phyloP scores from a whole-genome alignment of 2,113 vertebrate species.

The Eretmodus cyanostictus region DNA sequence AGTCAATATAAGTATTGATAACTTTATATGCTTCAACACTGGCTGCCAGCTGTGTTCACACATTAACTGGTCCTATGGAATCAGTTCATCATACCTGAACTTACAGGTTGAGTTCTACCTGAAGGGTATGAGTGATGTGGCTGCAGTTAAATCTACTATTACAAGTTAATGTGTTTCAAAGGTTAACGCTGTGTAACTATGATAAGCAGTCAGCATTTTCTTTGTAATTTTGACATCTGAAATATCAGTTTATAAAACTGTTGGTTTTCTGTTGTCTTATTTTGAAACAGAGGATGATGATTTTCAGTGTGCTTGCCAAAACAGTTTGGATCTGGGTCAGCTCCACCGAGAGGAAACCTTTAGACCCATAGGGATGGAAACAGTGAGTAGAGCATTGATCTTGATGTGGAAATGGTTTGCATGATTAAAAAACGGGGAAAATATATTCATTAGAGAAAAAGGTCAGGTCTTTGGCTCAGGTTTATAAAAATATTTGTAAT shows the following conservation, averaged over 20 bases:
- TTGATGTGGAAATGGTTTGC: background rate
- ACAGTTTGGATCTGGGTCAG: constrained; percentile 7
- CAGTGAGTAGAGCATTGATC: constrained; percentile 19
- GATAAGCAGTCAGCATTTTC: too few relatives aligned
- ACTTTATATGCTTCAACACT: background rate
- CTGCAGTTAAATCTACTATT: too few relatives aligned
- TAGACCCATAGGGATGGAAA: background rate
- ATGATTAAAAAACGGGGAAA: background rate
- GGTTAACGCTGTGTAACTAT: too few relatives aligned
- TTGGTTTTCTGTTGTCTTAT: background rate
- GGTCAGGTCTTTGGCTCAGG: background rate
- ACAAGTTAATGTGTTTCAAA: too few relatives aligned
- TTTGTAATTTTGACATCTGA: background rate
- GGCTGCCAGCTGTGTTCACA: constrained; percentile 49
- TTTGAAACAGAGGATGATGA: constrained; percentile 46
- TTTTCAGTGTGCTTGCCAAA: constrained; percentile 43
- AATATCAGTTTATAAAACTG: background rate
- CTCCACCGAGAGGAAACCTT: constrained; percentile 51
- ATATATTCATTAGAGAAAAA: background rate
- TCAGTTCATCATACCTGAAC: background rate
- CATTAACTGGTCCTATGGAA: fast-evolving
- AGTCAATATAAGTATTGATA: constrained; percentile 41
- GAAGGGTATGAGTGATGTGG: too few relatives aligned
- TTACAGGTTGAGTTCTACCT: too few relatives aligned
- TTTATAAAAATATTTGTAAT: background rate